Evolutionary conservation across 2,113 vertebrate genomes (phyloP).

Genomic region (Ondatra zibethicus): DNA sequence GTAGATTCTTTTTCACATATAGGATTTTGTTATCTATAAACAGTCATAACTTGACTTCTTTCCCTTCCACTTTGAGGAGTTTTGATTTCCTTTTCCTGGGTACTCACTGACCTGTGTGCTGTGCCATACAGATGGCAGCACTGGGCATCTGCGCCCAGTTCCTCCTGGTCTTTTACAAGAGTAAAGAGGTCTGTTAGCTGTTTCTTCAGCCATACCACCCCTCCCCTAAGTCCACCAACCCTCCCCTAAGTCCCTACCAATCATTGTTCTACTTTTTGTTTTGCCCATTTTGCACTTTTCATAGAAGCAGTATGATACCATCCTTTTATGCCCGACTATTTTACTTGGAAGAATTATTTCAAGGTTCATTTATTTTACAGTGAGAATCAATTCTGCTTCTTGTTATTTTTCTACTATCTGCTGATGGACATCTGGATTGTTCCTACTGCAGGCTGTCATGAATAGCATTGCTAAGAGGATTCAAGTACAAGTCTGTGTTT

Average conservation of each 20-base stretch:
- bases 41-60: not conserved
- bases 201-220: not conserved
- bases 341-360: not conserved
- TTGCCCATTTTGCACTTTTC: not conserved
- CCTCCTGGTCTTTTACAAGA: not conserved
- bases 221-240: too few relatives aligned
- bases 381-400: not conserved
- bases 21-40: not conserved
- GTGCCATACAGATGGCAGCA: too few relatives aligned
- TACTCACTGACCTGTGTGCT: not conserved
- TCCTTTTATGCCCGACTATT: not conserved
- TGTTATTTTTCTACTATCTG: not conserved
- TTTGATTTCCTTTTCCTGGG: not conserved
- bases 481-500: not conserved
- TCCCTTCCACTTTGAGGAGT: not conserved
- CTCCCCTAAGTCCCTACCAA: not conserved
- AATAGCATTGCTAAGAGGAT: not conserved
- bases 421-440: not conserved
- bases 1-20: not conserved
- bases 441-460: not conserved
- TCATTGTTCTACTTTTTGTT: not conserved
- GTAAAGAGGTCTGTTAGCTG: not conserved
- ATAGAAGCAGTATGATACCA: not conserved
- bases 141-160: not conserved
- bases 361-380: not conserved